A percentile compares a stretch with the other conserved stretches of the same genome.
These are phyloP conservation scores for Verasper variegatus DNA, from an alignment of 2,113 vertebrate species.

Conservation along the genomic window DNA sequence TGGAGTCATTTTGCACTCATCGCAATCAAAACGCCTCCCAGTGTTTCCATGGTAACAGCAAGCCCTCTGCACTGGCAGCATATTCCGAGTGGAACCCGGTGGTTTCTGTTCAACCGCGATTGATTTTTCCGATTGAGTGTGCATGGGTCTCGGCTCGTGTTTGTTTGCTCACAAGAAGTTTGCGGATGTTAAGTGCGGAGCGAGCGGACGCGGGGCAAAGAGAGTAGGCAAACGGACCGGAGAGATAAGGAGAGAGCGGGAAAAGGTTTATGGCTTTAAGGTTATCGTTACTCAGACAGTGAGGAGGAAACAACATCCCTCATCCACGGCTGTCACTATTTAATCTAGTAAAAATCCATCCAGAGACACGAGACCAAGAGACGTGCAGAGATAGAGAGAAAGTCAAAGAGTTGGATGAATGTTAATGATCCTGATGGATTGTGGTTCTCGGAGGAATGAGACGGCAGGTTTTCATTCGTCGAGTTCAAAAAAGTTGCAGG, in stretches of 20 bases:
- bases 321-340: conserved; percentile 36
- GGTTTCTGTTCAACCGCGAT: conserved; percentile 49
- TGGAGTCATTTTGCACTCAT: conserved; percentile 51
- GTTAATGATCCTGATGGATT: conserved; percentile 14
- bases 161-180: conserved; percentile 62
- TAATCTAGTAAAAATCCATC: conserved; percentile 52
- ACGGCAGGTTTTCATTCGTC: conserved; percentile 17
- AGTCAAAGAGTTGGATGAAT: conserved; percentile 11
- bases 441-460: background rate
- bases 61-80: conserved; percentile 52
- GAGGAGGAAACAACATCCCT: conserved; percentile 17
- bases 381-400: too few relatives aligned
- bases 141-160: conserved; percentile 15
- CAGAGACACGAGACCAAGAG: conserved; percentile 33
- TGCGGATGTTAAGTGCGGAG: conserved; percentile 30
- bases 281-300: conserved; percentile 40
- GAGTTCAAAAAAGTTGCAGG: conserved; percentile 12
- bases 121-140: conserved; percentile 51
- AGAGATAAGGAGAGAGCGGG: conserved; percentile 38
- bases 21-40: conserved; percentile 51
- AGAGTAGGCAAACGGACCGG: conserved; percentile 7
- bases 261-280: conserved; percentile 51
- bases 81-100: conserved; percentile 42
- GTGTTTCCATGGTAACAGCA: conserved; percentile 78
- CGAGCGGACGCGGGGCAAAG: background rate